phyloP scores from a whole-genome alignment of 2,888 invertebrate genomes.

The Seira sanloemensis region DNA sequence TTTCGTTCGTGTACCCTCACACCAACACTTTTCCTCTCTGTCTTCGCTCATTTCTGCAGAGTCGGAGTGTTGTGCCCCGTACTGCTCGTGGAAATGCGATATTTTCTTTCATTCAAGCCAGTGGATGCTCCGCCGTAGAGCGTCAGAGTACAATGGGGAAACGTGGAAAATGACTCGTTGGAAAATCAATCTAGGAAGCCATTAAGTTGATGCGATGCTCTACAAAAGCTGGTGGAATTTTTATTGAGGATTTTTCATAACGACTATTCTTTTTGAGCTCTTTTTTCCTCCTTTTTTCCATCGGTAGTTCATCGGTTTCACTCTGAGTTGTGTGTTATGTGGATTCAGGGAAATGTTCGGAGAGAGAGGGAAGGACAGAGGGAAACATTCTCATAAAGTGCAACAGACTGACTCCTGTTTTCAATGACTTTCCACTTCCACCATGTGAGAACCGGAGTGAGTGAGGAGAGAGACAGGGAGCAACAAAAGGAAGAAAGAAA shows the following conservation, averaged over 20 bases:
- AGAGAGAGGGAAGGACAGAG: slow-evolving; percentile 42
- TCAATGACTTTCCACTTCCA: slow-evolving; percentile 67
- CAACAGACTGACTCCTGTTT: slow-evolving; percentile 70
- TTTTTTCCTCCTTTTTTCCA: slow-evolving; percentile 44
- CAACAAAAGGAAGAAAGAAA: slow-evolving; percentile 53
- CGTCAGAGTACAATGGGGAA: slow-evolving; percentile 50
- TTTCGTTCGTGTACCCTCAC: neutral
- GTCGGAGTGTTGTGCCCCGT: no score
- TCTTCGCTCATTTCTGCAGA: no score
- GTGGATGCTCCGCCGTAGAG: neutral
- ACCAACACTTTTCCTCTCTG: neutral
- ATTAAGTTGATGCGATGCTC: slow-evolving; percentile 72
- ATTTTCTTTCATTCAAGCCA: no score
- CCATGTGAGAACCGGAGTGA: no score
- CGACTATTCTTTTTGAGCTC: slow-evolving; percentile 71
- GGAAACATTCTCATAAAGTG: slow-evolving; percentile 70
- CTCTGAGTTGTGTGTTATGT: no score
- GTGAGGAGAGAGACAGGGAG: slow-evolving; percentile 53
- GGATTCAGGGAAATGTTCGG: no score
- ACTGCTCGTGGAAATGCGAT: no score
- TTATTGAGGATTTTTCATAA: slow-evolving; percentile 73
- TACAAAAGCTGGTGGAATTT: slow-evolving; percentile 70
- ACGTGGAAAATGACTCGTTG: slow-evolving; percentile 70
- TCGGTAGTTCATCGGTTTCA: neutral
- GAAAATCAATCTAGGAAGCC: slow-evolving; percentile 73